phyloP scores from a whole-genome alignment of 2,888 invertebrate genomes.

The Deilephila porcellus region DNA sequence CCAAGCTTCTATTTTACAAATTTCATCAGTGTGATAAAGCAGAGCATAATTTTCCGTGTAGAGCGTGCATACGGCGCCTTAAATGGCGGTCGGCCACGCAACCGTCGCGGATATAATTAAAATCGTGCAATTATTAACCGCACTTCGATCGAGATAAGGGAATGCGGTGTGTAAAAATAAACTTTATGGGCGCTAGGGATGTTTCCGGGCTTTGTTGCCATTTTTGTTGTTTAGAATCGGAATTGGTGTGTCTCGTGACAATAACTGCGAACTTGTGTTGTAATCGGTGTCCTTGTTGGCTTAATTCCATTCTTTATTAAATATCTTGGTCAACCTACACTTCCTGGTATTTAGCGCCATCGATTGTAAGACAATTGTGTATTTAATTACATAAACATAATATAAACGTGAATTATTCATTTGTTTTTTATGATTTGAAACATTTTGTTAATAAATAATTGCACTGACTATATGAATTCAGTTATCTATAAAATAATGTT shows the following conservation, averaged over 20 bases:
- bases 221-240: neutral
- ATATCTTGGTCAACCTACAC: too few species aligned
- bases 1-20: constrained; percentile 24
- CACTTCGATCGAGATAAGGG: constrained; percentile 37
- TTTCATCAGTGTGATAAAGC: constrained; percentile 16
- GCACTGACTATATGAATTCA: too few species aligned
- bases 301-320: too few species aligned
- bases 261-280: too few species aligned
- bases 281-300: too few species aligned
- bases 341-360: too few species aligned
- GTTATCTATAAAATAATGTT: too few species aligned
- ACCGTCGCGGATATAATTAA: constrained; percentile 35
- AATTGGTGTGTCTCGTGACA: neutral
- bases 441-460: too few species aligned
- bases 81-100: constrained; percentile 34
- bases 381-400: too few species aligned
- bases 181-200: constrained; percentile 25
- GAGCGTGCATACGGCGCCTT: constrained; percentile 20
- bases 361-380: too few species aligned
- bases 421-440: too few species aligned
- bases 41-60: constrained; percentile 14
- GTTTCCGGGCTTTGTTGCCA: neutral
- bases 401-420: too few species aligned
- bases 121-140: constrained; percentile 36
- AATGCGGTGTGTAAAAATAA: constrained; percentile 31